These are phyloP conservation scores for Megalops atlanticus DNA, from an alignment of 2,113 vertebrate species.

Conservation along the genomic window DNA sequence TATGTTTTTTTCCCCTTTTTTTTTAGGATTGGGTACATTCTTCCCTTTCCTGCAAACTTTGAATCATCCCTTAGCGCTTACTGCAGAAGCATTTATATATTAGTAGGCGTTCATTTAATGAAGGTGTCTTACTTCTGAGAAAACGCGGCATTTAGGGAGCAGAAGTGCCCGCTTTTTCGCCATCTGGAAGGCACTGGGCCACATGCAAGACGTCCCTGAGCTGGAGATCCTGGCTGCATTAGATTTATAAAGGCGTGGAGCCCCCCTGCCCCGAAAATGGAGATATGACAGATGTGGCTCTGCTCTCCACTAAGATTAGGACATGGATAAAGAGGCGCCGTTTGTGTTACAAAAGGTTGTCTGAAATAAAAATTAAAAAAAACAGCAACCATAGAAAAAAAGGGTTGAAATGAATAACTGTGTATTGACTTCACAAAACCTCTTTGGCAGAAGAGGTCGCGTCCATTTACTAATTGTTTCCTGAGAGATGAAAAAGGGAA, in stretches of 20 bases:
- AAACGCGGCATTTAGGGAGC: slow-evolving; percentile 21
- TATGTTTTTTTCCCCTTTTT: not conserved
- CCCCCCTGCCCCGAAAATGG: slow-evolving; percentile 15
- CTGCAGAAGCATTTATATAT: slow-evolving; percentile 24
- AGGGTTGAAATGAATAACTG: not conserved
- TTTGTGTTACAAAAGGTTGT: not conserved
- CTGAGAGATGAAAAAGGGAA: slow-evolving; percentile 1
- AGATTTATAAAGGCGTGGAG: slow-evolving; percentile 34
- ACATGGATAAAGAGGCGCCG: not conserved
- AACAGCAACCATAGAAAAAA: not conserved
- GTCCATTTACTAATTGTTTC: not conserved
- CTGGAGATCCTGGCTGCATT: slow-evolving; percentile 28
- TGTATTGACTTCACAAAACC: not conserved
- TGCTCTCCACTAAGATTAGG: slow-evolving; percentile 26
- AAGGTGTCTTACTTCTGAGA: slow-evolving; percentile 33
- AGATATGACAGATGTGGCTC: slow-evolving; percentile 35
- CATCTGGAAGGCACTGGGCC: slow-evolving; percentile 35
- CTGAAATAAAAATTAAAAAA: slow-evolving; percentile 6
- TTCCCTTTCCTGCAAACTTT: not conserved
- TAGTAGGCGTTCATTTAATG: slow-evolving; percentile 7
- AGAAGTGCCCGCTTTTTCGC: slow-evolving; percentile 29
- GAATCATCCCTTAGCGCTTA: not conserved
- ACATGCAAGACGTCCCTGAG: slow-evolving; percentile 6
- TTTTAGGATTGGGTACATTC: not conserved
- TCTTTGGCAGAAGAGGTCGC: not conserved